A percentile compares a stretch with the other conserved stretches of the same genome.
phyloP scores from a whole-genome alignment of 1,140 invertebrate species.

The Aradophagus sp. region DNA sequence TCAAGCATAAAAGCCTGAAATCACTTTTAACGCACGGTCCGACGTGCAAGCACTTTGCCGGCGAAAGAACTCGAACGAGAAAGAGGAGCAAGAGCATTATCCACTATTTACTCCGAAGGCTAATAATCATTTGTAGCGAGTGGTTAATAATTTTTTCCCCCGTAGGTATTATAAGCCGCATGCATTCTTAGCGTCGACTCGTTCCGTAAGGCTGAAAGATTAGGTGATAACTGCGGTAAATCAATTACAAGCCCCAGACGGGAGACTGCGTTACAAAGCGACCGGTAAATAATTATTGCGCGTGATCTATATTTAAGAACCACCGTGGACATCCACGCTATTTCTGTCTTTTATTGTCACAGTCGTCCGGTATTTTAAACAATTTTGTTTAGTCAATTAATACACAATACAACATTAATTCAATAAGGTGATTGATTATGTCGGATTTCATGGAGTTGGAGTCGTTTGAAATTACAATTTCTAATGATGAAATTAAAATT shows the following conservation, averaged over 20 bases:
- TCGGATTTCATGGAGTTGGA: no score
- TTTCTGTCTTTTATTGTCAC: no score
- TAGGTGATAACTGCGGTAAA: conserved; percentile 58
- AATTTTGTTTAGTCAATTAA: no score
- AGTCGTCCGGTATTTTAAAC: no score
- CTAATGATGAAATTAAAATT: no score
- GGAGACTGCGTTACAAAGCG: conserved; percentile 12
- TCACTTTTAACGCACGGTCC: conserved; percentile 20
- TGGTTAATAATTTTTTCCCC: conserved; percentile 47
- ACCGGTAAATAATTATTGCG: conserved; percentile 19
- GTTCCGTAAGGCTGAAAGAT: conserved; percentile 41
- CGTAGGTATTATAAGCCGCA: conserved; percentile 22
- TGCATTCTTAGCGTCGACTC: conserved; percentile 44
- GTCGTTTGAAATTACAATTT: no score
- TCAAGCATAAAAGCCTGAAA: conserved; percentile 25
- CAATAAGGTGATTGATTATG: no score
- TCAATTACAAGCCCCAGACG: conserved; percentile 44
- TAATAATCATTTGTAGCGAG: conserved; percentile 47
- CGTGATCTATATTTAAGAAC: conserved; percentile 39
- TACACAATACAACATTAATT: no score
- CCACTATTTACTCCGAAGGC: conserved; percentile 44
- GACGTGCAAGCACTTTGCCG: conserved; percentile 16
- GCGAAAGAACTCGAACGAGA: conserved; percentile 20
- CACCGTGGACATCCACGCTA: neutral
- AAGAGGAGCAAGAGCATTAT: conserved; percentile 24